phyloP scores from a whole-genome alignment of 2,797 vertebrate species.

The Alexandromys oeconomus region DNA sequence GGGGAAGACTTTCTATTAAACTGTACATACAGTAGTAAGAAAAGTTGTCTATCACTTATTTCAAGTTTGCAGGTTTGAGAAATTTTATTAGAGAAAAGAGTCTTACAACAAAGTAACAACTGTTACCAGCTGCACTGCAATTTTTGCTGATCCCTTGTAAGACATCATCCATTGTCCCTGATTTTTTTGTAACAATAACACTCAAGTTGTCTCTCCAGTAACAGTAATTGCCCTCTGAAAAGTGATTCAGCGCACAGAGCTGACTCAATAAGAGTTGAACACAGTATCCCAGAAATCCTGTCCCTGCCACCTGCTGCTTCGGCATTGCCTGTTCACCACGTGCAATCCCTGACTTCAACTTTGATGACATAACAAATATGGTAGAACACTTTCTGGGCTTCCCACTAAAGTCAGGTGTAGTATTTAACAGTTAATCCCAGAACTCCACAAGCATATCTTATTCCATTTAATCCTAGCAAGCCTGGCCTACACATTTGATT shows the following conservation, averaged over 20 bases:
- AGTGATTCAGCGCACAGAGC: neutral
- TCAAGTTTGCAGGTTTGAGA: neutral
- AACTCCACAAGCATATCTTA: neutral
- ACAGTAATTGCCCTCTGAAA: neutral
- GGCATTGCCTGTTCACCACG: neutral
- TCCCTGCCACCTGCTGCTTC: slow-evolving; percentile 19
- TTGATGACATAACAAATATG: slow-evolving; percentile 34
- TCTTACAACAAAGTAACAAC: neutral
- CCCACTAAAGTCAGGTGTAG: neutral
- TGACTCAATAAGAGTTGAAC: slow-evolving; percentile 1
- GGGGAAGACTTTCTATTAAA: neutral
- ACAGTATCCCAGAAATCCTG: slow-evolving; percentile 33
- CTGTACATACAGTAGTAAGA: neutral
- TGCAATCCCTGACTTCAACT: neutral
- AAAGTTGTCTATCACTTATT: neutral
- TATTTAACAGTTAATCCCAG: neutral
- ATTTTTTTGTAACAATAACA: slow-evolving; percentile 33
- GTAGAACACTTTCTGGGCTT: neutral
- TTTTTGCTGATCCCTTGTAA: neutral
- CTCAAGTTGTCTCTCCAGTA: slow-evolving; percentile 47
- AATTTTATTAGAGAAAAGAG: neutral
- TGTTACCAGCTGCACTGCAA: neutral
- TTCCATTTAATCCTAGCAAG: neutral
- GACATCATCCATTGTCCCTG: neutral
- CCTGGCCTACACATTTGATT: neutral